Conservation (phyloP, 1,140 invertebrate species). For the Colletes gigas region DNA sequence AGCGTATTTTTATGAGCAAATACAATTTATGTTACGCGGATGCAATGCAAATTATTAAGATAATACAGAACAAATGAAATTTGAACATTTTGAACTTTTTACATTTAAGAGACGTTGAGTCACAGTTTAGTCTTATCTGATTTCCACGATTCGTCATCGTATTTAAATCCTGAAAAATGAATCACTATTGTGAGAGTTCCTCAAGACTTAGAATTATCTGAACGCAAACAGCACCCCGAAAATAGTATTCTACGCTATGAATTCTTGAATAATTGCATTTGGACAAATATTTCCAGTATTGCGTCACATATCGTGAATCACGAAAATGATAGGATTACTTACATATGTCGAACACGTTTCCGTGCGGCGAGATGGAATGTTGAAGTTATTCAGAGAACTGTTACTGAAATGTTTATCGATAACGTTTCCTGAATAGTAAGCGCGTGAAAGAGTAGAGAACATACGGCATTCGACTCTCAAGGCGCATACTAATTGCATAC, state of each 20-base stretch:
- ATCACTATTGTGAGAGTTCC: neutral
- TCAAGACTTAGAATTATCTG: neutral
- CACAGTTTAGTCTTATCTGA: neutral
- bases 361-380: constrained; percentile 41
- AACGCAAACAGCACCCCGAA: neutral
- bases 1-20: too few species aligned
- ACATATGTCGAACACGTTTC: constrained; percentile 56
- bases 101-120: neutral
- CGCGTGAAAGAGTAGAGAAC: neutral
- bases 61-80: neutral
- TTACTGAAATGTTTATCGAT: constrained; percentile 54
- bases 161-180: neutral
- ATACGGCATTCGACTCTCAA: neutral
- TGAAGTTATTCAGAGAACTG: constrained; percentile 45
- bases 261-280: neutral
- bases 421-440: constrained; percentile 57
- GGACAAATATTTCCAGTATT: neutral
- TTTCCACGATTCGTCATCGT: neutral
- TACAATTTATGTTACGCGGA: neutral
- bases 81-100: neutral
- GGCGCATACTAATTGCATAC: constrained; percentile 22
- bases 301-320: constrained; percentile 15
- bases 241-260: neutral
- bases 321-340: neutral
- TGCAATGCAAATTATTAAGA: neutral